phyloP scores from a whole-genome alignment of 2,797 vertebrate genomes.

The Malurus leucopterus region DNA sequence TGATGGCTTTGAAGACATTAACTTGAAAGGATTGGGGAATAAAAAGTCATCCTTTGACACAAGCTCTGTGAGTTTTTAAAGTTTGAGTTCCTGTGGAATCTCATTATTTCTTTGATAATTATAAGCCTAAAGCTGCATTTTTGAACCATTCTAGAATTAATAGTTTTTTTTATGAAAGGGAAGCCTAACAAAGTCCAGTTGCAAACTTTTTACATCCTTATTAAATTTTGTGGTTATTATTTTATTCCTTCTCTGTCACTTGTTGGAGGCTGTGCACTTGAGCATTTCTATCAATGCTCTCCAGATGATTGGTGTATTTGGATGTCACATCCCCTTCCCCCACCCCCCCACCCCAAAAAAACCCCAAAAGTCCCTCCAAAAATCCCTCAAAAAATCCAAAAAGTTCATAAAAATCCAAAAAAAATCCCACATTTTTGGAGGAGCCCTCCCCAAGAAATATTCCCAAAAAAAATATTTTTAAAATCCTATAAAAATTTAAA shows the following conservation, averaged over 20 bases:
- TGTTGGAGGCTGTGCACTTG: neutral
- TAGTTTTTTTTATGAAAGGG: neutral
- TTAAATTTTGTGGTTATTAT: neutral
- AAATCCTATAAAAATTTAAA: no score
- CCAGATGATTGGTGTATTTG: neutral
- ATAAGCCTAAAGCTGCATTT: neutral
- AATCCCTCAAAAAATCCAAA: no score
- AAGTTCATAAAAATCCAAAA: no score
- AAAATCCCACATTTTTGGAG: no score
- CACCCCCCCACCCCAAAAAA: no score
- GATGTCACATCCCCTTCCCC: no score
- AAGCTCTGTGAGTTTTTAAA: neutral
- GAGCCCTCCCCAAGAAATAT: no score
- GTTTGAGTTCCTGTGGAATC: neutral
- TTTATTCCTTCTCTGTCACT: neutral
- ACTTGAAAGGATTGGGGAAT: neutral
- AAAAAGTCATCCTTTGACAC: neutral
- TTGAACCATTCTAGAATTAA: neutral
- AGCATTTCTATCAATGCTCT: rapidly evolving
- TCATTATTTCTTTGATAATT: neutral
- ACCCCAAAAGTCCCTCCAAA: no score
- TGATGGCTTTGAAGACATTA: neutral
- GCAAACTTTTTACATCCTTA: neutral
- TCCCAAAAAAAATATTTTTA: no score
- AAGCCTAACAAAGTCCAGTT: neutral